Evolutionary conservation across 2,113 vertebrate genomes (phyloP), one percentile per base, ranked within the genome.

Genomic region (Sinocyclocheilus anshuiensis): DNA sequence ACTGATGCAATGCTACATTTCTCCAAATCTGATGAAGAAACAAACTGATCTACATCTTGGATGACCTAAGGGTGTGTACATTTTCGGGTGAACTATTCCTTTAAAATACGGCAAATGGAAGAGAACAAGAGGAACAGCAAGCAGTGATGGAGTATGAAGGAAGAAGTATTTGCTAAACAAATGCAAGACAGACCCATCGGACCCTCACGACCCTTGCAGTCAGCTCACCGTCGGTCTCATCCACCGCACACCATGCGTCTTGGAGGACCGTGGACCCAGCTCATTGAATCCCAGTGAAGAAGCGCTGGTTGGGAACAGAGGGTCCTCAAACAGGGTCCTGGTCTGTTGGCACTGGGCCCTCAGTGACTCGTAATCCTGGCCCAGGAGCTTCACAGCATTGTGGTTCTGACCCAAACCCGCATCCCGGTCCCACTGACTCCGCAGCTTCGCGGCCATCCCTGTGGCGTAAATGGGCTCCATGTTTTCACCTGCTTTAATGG

Each of bases 261-360:
- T 98, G 84, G 97, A 57, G 2, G 96, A 95, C 16, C 93, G 92
- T 0, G 96, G 96, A 0, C 97, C 97, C 0, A 99, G 93, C 50
- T 98, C 97, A 0, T 96, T 94, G 93, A 94, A 99, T 3, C 97
- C 97, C 42, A 99, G 90, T 5, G 97, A 96, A 0, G 96, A 74
- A 0, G 94, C 0, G 0, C 67, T 11, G 0, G 95, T 89, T 0
- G 96, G 94, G 89, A 97, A 99, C 15, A 94, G 8, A 0, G 29
- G 89, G 0, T 98, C 97, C 0, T 94, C 93, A 82, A 97, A 99
- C 18, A 97, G 90, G 1, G 12, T 22, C 1, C 97, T 87, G 0
- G 86, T 93, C 45, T 93, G 92, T 0, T 94, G 92, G 74, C 92
- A 93, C 3, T 92, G 91, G 0, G 89, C 84, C 53, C 20, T 93